phyloP scores from a whole-genome alignment of 2,888 invertebrate species.

The Notodonta dromedarius region DNA sequence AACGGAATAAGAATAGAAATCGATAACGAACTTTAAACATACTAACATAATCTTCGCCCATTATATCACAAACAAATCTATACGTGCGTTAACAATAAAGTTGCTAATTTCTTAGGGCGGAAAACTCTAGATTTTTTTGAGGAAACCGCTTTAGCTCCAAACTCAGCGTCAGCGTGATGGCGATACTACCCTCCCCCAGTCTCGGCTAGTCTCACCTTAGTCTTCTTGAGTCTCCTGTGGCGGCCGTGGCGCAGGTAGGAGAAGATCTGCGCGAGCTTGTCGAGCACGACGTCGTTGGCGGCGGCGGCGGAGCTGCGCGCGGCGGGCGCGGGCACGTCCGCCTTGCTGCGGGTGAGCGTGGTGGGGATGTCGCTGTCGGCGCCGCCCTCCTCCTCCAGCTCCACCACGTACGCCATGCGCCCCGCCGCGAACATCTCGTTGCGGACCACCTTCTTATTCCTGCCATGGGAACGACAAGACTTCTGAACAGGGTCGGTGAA shows the following conservation, averaged over 20 bases:
- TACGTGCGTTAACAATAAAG: too few species aligned
- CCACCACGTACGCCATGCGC: constrained; percentile 99
- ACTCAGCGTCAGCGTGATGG: too few species aligned
- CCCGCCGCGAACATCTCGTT: constrained; percentile 97
- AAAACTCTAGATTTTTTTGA: too few species aligned
- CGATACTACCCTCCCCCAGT: too few species aligned
- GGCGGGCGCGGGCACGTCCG: constrained; percentile 92
- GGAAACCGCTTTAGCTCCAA: too few species aligned
- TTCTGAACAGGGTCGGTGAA: background rate
- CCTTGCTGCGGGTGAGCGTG: constrained; percentile 95
- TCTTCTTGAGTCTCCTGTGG: constrained; percentile 90
- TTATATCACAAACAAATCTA: too few species aligned
- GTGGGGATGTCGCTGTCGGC: constrained; percentile 95
- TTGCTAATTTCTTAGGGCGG: too few species aligned
- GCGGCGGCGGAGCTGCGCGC: constrained; percentile 71
- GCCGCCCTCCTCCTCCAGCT: constrained; percentile 92
- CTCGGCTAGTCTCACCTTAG: constrained; percentile 70
- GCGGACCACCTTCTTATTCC: constrained; percentile 89
- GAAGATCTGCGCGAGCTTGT: constrained; percentile 98
- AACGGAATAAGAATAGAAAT: too few species aligned
- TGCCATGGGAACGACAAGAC: constrained; percentile 44
- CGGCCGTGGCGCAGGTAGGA: constrained; percentile 95
- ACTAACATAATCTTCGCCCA: too few species aligned
- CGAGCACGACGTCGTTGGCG: constrained; percentile 95
- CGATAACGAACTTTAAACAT: too few species aligned